Conservation (phyloP, 2,888 invertebrate genomes). For the Dusona sp. region DNA sequence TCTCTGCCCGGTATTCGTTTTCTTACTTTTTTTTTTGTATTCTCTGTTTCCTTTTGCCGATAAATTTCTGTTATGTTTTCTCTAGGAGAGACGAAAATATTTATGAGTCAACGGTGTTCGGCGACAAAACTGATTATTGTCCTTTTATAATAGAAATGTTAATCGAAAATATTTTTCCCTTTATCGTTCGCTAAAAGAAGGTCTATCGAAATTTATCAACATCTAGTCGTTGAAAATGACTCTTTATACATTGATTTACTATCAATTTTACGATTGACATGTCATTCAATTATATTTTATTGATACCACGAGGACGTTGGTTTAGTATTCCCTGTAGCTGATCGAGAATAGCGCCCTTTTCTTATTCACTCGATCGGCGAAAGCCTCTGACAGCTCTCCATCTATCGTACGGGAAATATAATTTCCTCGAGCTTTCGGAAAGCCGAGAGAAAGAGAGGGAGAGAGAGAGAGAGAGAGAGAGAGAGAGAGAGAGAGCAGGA, state of each 20-base stretch:
- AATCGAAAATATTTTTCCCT: neutral
- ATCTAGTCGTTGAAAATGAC: neutral
- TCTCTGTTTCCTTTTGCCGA: slow-evolving; percentile 17
- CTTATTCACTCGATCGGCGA: slow-evolving; percentile 20
- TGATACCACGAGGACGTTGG: neutral
- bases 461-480: neutral
- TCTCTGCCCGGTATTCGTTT: neutral
- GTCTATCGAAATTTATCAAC: neutral
- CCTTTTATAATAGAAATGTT: neutral
- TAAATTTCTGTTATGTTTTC: neutral
- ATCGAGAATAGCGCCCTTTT: slow-evolving; percentile 33
- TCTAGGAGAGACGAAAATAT: slow-evolving; percentile 4
- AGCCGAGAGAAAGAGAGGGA: slow-evolving; percentile 5
- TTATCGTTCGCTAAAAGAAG: neutral
- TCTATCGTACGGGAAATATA: slow-evolving; percentile 45
- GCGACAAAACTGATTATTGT: neutral
- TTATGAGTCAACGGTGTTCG: neutral
- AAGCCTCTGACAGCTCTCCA: slow-evolving; percentile 35
- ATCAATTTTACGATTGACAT: neutral
- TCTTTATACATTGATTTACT: neutral
- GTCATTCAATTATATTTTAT: slow-evolving; percentile 7
- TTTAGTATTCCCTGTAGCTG: neutral
- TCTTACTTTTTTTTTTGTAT: neutral
- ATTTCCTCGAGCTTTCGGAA: slow-evolving; percentile 52
- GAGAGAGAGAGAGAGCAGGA: neutral